Evolutionary conservation across 2,888 invertebrate genomes (phyloP), one percentile per base, ranked within the genome.

Genomic region (Drosophila infuscata): DNA sequence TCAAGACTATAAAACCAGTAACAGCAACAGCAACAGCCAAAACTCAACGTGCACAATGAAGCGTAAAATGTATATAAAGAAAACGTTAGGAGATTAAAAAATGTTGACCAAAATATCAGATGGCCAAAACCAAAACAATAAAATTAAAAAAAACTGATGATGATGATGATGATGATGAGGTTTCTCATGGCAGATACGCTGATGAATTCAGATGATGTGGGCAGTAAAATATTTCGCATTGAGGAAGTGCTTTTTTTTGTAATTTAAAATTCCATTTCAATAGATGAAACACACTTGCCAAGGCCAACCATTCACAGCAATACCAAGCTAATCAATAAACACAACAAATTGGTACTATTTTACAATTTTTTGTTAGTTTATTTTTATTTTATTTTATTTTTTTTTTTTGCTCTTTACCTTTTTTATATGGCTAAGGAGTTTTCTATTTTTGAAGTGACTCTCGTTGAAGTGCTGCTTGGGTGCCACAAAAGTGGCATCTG

Each of bases 281-380:
- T 75, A 60, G 46, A 36, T 36, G 54, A 70, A 67, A 63, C 61
- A 67, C 71, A 53, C 68, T 73, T 48, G 52, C 66, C 82, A 87
- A 85, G 89, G 84, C 77, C 89, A 74, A 71, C 58, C 36, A 63
- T 51, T 46, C 53, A 72, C 74, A 76, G 74, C 79, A 83, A 81
- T 75, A 74, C 65, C 82, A 84, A 84, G 74, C 80, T 71, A 89
- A 89, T 89, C 84, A 80, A 85, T 89, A 63, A 66, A 70, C 58
- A 38, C 54, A 63, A 60, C 54, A 68, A 63, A 69, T 69, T 70
- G 54, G 41, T 46, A 25, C 48, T 60, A 59, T 53, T 53, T 61
- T 25, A 41, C 29, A 52, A 57, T 33, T 72, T 64, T n/a, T 57
- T 20, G n/a, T 32, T 56, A 15, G 30, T 32, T 43, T 25, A 25